Percentiles rank a stretch among this genome's conserved stretches.
Conservation (phyloP, 2,888 invertebrate genomes). For the Caenorhabditis sulstoni region DNA sequence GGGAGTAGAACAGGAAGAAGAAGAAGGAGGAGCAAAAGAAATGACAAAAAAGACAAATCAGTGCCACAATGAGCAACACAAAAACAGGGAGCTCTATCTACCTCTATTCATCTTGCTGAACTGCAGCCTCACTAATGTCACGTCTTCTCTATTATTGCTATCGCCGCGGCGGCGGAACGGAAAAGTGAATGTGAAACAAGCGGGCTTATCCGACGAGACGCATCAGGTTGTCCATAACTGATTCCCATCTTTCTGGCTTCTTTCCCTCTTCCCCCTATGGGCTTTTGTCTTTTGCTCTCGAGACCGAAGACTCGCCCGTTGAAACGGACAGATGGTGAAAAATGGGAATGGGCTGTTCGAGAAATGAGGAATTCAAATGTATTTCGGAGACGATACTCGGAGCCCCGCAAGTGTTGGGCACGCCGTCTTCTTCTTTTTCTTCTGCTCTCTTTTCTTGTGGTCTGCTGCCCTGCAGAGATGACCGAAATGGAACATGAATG, state of each 20-base stretch:
- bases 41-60: background rate
- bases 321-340: slow-evolving; percentile 12
- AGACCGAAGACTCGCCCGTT: background rate
- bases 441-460: background rate
- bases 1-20: background rate
- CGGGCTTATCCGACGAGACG: background rate
- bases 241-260: slow-evolving; percentile 6
- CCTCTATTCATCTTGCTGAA: no score
- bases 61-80: background rate
- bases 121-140: no score
- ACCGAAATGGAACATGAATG: slow-evolving; percentile 46
- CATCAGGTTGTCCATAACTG: slow-evolving; percentile 15
- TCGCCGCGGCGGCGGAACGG: background rate
- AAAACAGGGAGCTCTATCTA: background rate
- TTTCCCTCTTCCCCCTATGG: background rate
- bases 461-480: slow-evolving; percentile 3
- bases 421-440: background rate
- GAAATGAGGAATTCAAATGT: slow-evolving; percentile 12
- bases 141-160: no score
- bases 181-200: background rate
- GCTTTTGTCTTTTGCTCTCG: background rate
- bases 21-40: background rate
- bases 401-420: slow-evolving; percentile 6
- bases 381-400: background rate
- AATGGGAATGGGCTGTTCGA: slow-evolving; percentile 6